Base-by-base conservation (phyloP, 2,888 invertebrate species). In the Leptopilina myrica region DNA sequence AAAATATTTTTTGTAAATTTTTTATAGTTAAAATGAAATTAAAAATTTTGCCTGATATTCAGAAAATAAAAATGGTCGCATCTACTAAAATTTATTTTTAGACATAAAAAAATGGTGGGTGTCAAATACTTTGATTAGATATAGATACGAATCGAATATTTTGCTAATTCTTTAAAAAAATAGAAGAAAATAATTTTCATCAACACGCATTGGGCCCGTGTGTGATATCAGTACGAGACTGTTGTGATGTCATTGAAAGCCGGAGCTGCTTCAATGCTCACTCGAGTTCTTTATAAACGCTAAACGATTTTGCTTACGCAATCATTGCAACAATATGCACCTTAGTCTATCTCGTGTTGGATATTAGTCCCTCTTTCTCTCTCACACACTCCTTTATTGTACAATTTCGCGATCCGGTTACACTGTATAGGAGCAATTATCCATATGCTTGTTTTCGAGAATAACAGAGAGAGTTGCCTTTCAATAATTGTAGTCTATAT, bases 271-370 rank as follows among this genome's bases (percentile, higher is more conserved):
- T 56, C 33, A 56, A 73, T 62, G 12, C 43, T 33, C 33, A 43
- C 66, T 20, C 73, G 33, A 56, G 56, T 53, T 73, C 66, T 66
- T 40, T 73, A 69, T 69, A 56, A 69, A 69, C 69, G 53, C 56
- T 73, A 73, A 73, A 73, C 56, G 73, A 73, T 73, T 49, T 73
- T 73, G 73, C 56, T 73, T 73, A 53, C 33, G 56, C 56, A 73
- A 73, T 73, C 73, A 73, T 53, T 73, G 73, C 73, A 73, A 73
- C 73, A 56, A 56, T 40, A n/a, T 73, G 73, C 73, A 56, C 33
- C 40, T 33, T 33, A n/a, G 73, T 14, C 26, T 20, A 20, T 26
- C 53, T 53, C 53, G 8, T 8, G 53, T 53, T 43, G 43, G 8
- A n/a, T 56, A 56, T 56, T 56, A 56, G 56, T n/a, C 12, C 14